Percentiles rank a stretch among this genome's conserved stretches.
These are phyloP conservation scores for Philereme transversata DNA, from an alignment of 2,888 invertebrate species.

Conservation along the genomic window DNA sequence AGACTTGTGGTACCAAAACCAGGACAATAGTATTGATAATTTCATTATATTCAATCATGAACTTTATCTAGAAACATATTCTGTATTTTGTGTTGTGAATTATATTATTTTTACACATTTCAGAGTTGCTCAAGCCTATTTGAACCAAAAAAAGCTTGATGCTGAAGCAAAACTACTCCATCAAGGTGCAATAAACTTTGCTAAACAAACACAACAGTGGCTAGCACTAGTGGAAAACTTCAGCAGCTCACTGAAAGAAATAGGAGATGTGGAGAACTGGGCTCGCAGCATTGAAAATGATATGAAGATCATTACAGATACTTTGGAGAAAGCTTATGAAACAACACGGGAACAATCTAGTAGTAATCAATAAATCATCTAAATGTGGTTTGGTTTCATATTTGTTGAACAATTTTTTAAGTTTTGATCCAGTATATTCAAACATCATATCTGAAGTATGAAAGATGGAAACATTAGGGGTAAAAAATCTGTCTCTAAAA, in stretches of 20 bases:
- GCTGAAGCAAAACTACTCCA: constrained; percentile 98
- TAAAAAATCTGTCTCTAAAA: too few species aligned
- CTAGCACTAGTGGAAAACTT: constrained; percentile 95
- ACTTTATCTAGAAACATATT: too few species aligned
- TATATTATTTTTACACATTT: constrained; percentile 31
- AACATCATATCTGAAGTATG: too few species aligned
- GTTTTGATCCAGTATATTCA: too few species aligned
- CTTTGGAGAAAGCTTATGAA: constrained; percentile 97
- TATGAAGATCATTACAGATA: constrained; percentile 95
- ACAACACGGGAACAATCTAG: constrained; percentile 78
- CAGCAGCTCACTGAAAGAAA: constrained; percentile 95
- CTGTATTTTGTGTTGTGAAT: not conserved
- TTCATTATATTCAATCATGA: too few species aligned
- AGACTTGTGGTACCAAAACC: not conserved
- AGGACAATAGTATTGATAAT: too few species aligned
- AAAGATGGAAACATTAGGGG: too few species aligned
- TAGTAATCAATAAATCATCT: constrained; percentile 45
- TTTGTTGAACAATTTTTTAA: not conserved
- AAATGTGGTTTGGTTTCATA: not conserved
- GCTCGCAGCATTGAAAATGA: constrained; percentile 98
- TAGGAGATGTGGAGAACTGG: constrained; percentile 99
- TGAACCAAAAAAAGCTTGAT: constrained; percentile 98
- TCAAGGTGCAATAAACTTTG: constrained; percentile 96
- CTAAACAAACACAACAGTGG: constrained; percentile 99
- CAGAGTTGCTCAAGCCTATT: constrained; percentile 98